phyloP scores from a whole-genome alignment of 2,888 invertebrate species.

The Ramazzottius varieornatus region DNA sequence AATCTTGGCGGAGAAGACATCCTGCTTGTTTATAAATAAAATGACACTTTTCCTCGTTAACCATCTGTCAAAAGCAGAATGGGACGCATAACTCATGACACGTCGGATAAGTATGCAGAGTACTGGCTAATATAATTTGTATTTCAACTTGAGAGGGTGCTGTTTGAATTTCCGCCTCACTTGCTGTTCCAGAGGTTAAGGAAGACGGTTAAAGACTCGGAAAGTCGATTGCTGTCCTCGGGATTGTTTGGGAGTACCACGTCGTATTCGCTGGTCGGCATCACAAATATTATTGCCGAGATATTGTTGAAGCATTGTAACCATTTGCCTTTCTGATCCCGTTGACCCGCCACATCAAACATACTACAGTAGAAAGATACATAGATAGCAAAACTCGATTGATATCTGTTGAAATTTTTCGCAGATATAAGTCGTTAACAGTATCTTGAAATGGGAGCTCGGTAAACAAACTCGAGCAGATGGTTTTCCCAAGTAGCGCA shows the following conservation, averaged over 20 bases:
- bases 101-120: too few relatives aligned
- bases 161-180: background rate
- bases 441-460: background rate
- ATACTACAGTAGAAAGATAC: too few relatives aligned
- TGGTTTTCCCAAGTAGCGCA: background rate
- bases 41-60: background rate
- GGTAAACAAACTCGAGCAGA: background rate
- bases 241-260: background rate
- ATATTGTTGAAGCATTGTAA: constrained; percentile 2
- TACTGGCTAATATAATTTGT: too few relatives aligned
- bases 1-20: background rate
- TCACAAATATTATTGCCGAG: background rate
- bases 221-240: background rate
- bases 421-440: background rate
- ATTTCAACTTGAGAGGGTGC: background rate
- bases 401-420: too few relatives aligned
- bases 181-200: background rate
- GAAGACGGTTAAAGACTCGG: background rate
- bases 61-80: background rate
- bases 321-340: constrained; percentile 1
- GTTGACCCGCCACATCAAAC: constrained; percentile 2
- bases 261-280: background rate
- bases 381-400: too few relatives aligned
- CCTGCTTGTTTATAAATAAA: background rate
- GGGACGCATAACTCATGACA: too few relatives aligned